Evolutionary conservation across 37 sponge, comb jelly and placozoan genomes (phyloP).

Genomic region (Lycopodina hypogea): DNA sequence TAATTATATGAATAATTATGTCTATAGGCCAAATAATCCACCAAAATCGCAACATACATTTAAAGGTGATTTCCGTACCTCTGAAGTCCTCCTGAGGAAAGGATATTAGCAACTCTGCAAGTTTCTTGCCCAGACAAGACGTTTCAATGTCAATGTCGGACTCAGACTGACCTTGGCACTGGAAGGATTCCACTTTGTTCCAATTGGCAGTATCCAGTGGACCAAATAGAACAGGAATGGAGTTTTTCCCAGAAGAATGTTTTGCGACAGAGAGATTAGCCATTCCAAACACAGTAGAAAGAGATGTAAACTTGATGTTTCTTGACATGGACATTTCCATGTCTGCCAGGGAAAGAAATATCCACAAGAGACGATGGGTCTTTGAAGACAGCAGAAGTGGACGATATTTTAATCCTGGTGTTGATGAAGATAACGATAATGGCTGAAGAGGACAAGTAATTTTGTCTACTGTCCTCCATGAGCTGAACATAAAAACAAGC

Average conservation of each 20-base stretch:
- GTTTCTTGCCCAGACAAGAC: neutral
- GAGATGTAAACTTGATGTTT: neutral
- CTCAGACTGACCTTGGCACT: neutral
- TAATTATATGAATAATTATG: no score
- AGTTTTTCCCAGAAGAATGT: neutral
- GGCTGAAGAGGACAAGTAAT: neutral
- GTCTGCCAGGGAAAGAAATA: slow-evolving; percentile 10
- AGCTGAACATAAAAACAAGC: slow-evolving; percentile 10
- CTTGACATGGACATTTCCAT: neutral
- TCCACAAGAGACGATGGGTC: neutral
- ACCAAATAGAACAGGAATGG: slow-evolving; percentile 23
- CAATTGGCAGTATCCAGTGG: slow-evolving; percentile 18
- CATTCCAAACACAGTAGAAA: slow-evolving; percentile 5
- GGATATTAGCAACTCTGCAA: slow-evolving; percentile 32
- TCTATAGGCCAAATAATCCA: no score
- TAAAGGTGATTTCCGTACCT: slow-evolving; percentile 12
- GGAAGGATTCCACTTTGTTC: slow-evolving; percentile 8
- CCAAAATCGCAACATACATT: neutral
- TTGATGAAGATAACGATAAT: neutral
- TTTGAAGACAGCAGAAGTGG: neutral
- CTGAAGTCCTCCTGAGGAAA: neutral
- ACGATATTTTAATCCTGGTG: no score
- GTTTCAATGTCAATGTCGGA: neutral
- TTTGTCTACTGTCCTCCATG: slow-evolving; percentile 10
- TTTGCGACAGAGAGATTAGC: neutral